Percentiles rank a stretch among this genome's conserved stretches.
Conservation (phyloP, 2,888 invertebrate species). For the Neocrepidodera transversa region DNA sequence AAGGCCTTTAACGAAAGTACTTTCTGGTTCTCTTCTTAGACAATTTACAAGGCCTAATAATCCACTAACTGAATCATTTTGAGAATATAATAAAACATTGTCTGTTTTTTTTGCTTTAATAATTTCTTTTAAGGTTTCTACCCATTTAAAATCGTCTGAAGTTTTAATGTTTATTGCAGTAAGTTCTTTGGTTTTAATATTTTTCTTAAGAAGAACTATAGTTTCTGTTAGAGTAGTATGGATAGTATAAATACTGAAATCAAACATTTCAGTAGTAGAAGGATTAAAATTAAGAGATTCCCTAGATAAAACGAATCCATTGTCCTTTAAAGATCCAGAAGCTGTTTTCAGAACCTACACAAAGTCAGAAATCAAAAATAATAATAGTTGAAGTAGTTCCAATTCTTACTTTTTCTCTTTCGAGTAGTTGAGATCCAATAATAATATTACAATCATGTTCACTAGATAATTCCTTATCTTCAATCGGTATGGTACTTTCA, state of each 20-base stretch:
- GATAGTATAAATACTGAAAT: slow-evolving; percentile 57
- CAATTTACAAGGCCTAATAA: slow-evolving; percentile 80
- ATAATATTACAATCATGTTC: slow-evolving; percentile 49
- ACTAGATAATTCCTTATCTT: slow-evolving; percentile 66
- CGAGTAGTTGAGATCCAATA: slow-evolving; percentile 58
- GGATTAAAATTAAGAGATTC: slow-evolving; percentile 63
- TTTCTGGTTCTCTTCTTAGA: slow-evolving; percentile 68
- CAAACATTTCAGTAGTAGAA: neutral
- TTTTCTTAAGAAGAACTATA: slow-evolving; percentile 64
- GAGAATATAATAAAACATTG: slow-evolving; percentile 67
- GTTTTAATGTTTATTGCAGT: slow-evolving; percentile 62
- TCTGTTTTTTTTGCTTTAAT: slow-evolving; percentile 59
- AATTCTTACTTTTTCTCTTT: too few relatives aligned
- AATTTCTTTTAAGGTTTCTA: slow-evolving; percentile 59
- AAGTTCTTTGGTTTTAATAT: slow-evolving; percentile 38
- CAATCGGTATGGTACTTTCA: slow-evolving; percentile 64
- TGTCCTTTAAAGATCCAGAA: slow-evolving; percentile 57
- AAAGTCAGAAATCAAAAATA: too few relatives aligned
- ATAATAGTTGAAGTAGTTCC: neutral
- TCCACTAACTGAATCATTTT: slow-evolving; percentile 76
- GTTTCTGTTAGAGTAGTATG: slow-evolving; percentile 64
- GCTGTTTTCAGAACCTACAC: slow-evolving; percentile 37
- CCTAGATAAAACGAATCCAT: slow-evolving; percentile 68
- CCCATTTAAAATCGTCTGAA: slow-evolving; percentile 57
- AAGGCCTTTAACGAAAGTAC: slow-evolving; percentile 59